These are phyloP conservation scores for Nephrotoma guestfalica DNA, from an alignment of 2,888 invertebrate species.

Conservation along the genomic window DNA sequence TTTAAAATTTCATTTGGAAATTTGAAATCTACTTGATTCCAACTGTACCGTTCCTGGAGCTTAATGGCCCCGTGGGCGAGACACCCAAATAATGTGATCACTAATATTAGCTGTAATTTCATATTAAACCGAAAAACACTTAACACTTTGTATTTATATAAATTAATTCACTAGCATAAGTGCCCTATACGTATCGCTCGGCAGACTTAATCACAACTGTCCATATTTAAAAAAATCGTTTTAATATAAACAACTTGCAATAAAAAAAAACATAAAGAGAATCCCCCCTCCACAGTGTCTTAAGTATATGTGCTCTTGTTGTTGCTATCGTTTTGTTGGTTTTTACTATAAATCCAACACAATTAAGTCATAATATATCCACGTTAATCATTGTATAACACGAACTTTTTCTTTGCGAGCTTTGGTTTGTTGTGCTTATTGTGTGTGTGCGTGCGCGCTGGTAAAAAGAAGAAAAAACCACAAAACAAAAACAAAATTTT, in stretches of 20 bases:
- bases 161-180: not conserved
- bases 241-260: not conserved
- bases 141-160: not conserved
- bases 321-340: not conserved
- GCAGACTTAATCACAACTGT: not conserved
- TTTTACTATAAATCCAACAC: not conserved
- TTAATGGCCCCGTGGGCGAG: slow-evolving; percentile 25
- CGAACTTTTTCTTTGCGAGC: not conserved
- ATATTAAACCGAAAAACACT: not conserved
- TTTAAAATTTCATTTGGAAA: slow-evolving; percentile 48
- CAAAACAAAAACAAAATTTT: not conserved
- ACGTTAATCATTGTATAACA: not conserved
- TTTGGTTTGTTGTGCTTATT: not conserved
- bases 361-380: not conserved
- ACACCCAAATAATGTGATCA: not conserved
- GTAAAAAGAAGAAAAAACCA: not conserved
- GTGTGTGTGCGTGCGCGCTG: not conserved
- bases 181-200: not conserved
- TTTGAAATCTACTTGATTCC: slow-evolving; percentile 63
- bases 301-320: not conserved
- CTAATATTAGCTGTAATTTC: not conserved
- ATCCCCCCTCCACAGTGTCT: not conserved
- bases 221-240: not conserved
- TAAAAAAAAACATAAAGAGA: not conserved
- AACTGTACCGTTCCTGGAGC: slow-evolving; percentile 56